A percentile compares a stretch with the other conserved stretches of the same genome.
Evolutionary conservation across 1,140 invertebrate species (phyloP).

Genomic region (Glomeris maerens): DNA sequence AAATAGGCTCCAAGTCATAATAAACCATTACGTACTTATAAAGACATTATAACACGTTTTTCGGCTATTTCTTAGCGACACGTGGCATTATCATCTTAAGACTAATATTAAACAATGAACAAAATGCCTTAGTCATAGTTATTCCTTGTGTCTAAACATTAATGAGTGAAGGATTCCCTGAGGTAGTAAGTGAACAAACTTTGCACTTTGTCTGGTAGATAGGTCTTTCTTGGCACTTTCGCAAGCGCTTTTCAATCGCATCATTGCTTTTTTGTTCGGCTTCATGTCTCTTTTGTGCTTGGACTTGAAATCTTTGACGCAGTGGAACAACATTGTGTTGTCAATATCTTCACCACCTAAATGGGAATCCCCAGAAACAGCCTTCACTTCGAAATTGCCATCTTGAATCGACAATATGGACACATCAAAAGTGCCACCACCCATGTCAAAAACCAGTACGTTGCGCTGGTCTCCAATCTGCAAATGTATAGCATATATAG

Average conservation of each 20-base stretch:
- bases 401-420: slow-evolving; percentile 90
- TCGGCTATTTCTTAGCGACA: too few relatives aligned
- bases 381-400: slow-evolving; percentile 84
- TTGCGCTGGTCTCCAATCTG: slow-evolving; percentile 26
- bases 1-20: too few relatives aligned
- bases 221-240: slow-evolving; percentile 25
- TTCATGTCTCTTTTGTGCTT: slow-evolving; percentile 22
- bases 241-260: slow-evolving; percentile 23
- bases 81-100: too few relatives aligned
- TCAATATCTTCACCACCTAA: slow-evolving; percentile 97
- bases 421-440: slow-evolving; percentile 94
- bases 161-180: too few relatives aligned
- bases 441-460: slow-evolving; percentile 70
- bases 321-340: slow-evolving; percentile 48
- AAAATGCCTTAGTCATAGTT: too few relatives aligned
- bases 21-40: too few relatives aligned
- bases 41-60: too few relatives aligned
- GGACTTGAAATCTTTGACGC: slow-evolving; percentile 21
- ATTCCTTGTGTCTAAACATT: too few relatives aligned
- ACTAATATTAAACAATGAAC: too few relatives aligned
- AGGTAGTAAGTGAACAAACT: too few relatives aligned
- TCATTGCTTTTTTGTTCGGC: slow-evolving; percentile 18
- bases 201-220: slow-evolving; percentile 6
- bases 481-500: too few relatives aligned
- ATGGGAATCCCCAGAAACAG: slow-evolving; percentile 93